Conservation (phyloP, 2,113 vertebrate species). For the Lasiurus borealis region DNA sequence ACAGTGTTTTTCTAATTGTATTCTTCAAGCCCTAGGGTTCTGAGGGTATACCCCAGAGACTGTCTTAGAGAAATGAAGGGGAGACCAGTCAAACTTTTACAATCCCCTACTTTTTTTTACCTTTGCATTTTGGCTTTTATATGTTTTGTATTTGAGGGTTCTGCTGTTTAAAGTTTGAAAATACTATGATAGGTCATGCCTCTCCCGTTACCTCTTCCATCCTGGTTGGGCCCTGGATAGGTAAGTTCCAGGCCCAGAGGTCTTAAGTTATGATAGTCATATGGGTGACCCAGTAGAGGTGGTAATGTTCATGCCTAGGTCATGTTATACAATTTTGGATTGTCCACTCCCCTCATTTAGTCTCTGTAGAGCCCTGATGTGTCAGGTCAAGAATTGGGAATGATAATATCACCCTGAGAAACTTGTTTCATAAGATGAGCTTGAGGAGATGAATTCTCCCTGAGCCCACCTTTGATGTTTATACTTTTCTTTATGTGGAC, state of each 20-base stretch:
- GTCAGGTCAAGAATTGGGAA: background rate
- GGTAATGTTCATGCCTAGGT: background rate
- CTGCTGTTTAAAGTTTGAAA: background rate
- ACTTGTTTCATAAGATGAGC: background rate
- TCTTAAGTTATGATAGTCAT: background rate
- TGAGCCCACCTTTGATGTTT: background rate
- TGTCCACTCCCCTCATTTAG: background rate
- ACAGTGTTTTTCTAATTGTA: background rate
- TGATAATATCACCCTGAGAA: background rate
- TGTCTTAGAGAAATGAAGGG: background rate
- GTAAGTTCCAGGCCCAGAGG: background rate
- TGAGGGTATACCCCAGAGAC: background rate
- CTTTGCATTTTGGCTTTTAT: background rate
- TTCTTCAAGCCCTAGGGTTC: background rate
- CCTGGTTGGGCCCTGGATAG: background rate
- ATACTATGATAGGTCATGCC: background rate
- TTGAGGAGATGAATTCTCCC: background rate
- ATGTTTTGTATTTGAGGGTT: background rate
- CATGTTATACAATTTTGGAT: background rate
- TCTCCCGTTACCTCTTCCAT: background rate
- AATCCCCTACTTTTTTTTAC: background rate
- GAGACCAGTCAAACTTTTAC: background rate
- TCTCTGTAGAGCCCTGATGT: background rate
- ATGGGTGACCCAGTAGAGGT: background rate
- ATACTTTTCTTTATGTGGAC: constrained; percentile 53